phyloP scores from a whole-genome alignment of 2,888 invertebrate genomes.

The Andricus quercusramuli region DNA sequence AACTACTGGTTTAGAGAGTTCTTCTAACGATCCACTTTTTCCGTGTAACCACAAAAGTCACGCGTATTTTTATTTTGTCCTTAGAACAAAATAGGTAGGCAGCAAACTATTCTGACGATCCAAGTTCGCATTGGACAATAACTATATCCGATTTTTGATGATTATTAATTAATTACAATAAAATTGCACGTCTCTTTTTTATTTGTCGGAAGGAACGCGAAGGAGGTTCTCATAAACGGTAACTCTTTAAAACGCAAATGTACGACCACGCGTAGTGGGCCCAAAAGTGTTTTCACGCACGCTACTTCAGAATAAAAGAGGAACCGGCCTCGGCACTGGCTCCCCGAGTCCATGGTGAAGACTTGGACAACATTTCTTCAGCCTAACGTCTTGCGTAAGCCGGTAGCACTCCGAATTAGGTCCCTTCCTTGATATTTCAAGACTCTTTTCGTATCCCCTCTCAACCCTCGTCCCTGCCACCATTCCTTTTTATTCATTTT shows the following conservation, averaged over 20 bases:
- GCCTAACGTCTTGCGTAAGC: constrained; percentile 69
- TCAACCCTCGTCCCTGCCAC: constrained; percentile 50
- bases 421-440: constrained; percentile 56
- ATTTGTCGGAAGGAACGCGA: constrained; percentile 13
- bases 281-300: constrained; percentile 44
- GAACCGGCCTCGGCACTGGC: neutral
- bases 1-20: no score
- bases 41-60: no score
- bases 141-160: neutral
- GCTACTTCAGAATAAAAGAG: constrained; percentile 45
- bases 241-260: constrained; percentile 43
- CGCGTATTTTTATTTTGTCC: no score
- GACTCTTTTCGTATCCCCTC: constrained; percentile 55
- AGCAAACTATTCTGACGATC: no score
- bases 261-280: constrained; percentile 40
- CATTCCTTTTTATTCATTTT: constrained; percentile 50
- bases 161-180: neutral
- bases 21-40: no score
- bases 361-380: constrained; percentile 52
- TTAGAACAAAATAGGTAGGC: no score
- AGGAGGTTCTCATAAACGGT: constrained; percentile 40
- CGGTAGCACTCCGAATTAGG: constrained; percentile 73
- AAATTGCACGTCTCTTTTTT: constrained; percentile 5
- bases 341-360: constrained; percentile 23
- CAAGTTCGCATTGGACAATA: neutral